Base-by-base conservation (phyloP, 1,140 invertebrate species). In the Polyergus mexicanus region DNA sequence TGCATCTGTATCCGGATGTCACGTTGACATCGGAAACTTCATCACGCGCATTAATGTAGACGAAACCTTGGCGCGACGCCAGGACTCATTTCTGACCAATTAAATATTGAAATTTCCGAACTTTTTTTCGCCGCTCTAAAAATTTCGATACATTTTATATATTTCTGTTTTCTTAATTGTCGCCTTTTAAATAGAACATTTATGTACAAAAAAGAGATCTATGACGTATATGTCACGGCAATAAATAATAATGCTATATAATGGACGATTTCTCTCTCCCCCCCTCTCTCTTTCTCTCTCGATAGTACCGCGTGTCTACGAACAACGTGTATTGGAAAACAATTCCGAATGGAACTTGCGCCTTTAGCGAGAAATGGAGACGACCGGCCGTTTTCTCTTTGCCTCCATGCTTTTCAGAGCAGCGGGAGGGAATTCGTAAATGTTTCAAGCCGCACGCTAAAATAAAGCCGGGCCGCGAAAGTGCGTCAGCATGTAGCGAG, bases 391-490 rank as follows among this genome's bases (percentile, higher is more conserved):
- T 74, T 72, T 51, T 11, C 41, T 69, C 54, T 1, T 47, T 22
- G 44, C 63, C 58, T 51, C 65, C 2, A 62, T 87, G 81, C 63
- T 65, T 84, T 87, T 69, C 69, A 41, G 47, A 51, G 41, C 74
- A 38, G 72, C 41, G 38, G 80, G 89, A 51, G 47, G 19, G 47
- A 91, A 91, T 90, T 90, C 84, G 78, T 91, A 90, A 90, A 91
- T 91, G 76, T 91, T 91, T 90, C 69, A 72, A 72, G 28, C 41
- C 63, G 44, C 19, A 86, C 60, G 89, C 89, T 91, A 90, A 91
- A 91, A 91, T 91, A 91, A 90, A 90, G 83, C 69, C 11, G 13
- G 51, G 71, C 56, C 35, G 51, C 32, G 68, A 84, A 68, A 88
- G 54, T 81, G 87, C 84, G 87, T 91, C 80, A 80, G 66, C 78